Evolutionary conservation across 35 echinoderm and acorn worm species (phyloP), one percentile per base, ranked within the genome.

Genomic region (Eucidaris tribuloides): DNA sequence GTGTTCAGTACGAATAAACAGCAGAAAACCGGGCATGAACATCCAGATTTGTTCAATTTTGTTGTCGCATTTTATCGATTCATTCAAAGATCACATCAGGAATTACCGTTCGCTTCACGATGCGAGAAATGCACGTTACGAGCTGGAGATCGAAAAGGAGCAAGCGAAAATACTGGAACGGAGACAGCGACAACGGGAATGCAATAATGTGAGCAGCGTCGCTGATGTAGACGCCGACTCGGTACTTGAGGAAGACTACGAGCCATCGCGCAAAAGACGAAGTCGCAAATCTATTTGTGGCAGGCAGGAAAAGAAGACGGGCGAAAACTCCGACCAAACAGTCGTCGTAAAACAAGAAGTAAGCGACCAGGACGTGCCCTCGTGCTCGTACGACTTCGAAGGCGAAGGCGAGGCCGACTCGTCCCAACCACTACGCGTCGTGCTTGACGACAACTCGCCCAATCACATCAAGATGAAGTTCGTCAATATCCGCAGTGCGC

Each of bases 81-180:
- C 18, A 82, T n/a, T n/a, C 3, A 61, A 83, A 15, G 52, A 35
- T 68, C 42, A 40, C 13, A 43, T 84, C 14, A 20, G 58, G 62
- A 84, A 45, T 43, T 84, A 65, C 33, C 54, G 37, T 3, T 43
- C 57, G 27, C 33, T 54, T 20, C 27, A 54, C 30, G 54, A 41
- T 13, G 11, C 49, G 7, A 36, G 80, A 17, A 92, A 92, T 24
- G 84, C 82, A 20, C 83, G 83, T 30, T 92, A 92, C 78, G 90
- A 92, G 63, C 79, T 86, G 49, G 90, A 92, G 43, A 92, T 92
- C 48, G 90, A 92, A 24, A 86, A 87, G 17, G 90, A 92, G 38
- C 59, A 58, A 30, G 60, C 60, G 7, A 92, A 92, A 45, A 42
- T 62, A 13, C 15, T 82, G 23, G 77, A 86, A 62, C 38, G 68